phyloP scores from a whole-genome alignment of 2,888 invertebrate genomes.

The Scaptomyza cyrtandrae region DNA sequence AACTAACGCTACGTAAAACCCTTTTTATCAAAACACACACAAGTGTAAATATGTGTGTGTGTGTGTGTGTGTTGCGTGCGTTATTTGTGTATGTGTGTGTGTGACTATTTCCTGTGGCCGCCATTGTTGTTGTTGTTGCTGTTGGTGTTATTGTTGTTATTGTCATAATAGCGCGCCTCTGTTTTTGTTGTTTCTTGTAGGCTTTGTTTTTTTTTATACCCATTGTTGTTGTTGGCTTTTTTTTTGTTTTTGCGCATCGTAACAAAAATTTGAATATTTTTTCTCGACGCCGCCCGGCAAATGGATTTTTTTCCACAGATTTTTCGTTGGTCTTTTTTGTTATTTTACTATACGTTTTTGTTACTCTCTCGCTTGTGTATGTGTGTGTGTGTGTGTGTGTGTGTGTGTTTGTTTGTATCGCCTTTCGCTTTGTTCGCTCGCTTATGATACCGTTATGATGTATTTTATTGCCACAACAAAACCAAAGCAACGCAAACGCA shows the following conservation, averaged over 20 bases:
- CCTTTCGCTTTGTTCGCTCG: conserved; percentile 78
- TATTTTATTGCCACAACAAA: conserved; percentile 80
- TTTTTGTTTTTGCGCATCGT: conserved; percentile 73
- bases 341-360: conserved; percentile 16
- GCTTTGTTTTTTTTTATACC: conserved; percentile 65
- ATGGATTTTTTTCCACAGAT: conserved; percentile 80
- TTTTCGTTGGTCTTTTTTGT: conserved; percentile 71
- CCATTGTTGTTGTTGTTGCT: conserved; percentile 72
- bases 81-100: conserved; percentile 53
- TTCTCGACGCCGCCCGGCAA: conserved; percentile 62
- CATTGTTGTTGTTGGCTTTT: conserved; percentile 25
- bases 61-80: conserved; percentile 49
- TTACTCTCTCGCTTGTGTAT: conserved; percentile 13
- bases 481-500: conserved; percentile 62
- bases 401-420: conserved; percentile 63
- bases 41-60: conserved; percentile 22
- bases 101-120: conserved; percentile 79
- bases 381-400: conserved; percentile 4
- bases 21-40: conserved; percentile 52
- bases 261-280: conserved; percentile 81
- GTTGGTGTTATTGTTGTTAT: conserved; percentile 46
- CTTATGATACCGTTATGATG: conserved; percentile 82
- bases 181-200: conserved; percentile 65
- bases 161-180: conserved; percentile 63
- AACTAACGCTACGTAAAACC: conserved; percentile 76